A percentile compares a stretch with the other conserved stretches of the same genome.
These are phyloP conservation scores for Drosophila nr. perissopoda DNA, from an alignment of 2,888 invertebrate species.

Conservation along the genomic window DNA sequence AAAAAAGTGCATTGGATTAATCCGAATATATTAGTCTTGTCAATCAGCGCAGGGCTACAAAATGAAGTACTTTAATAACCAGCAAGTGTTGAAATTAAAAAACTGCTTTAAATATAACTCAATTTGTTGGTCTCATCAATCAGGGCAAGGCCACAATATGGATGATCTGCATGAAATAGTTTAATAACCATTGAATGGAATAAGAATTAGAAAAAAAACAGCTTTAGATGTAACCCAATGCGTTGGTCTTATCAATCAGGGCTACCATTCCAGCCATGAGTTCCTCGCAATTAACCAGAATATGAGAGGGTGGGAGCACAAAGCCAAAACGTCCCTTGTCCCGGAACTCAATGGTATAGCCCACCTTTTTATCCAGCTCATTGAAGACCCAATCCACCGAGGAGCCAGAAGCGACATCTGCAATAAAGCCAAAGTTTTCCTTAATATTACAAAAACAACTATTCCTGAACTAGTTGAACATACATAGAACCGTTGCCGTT, in stretches of 20 bases:
- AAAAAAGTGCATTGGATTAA: constrained; percentile 82
- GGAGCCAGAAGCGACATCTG: constrained; percentile 85
- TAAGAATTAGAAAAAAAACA: not conserved
- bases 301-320: constrained; percentile 88
- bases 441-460: not conserved
- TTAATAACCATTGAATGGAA: not conserved
- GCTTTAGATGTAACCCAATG: constrained; percentile 75
- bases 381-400: constrained; percentile 87
- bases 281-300: constrained; percentile 88
- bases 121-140: constrained; percentile 85
- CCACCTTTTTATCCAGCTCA: constrained; percentile 85
- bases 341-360: constrained; percentile 87
- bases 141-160: constrained; percentile 77
- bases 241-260: constrained; percentile 85
- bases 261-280: constrained; percentile 86
- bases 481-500: constrained; percentile 87
- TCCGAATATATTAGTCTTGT: constrained; percentile 85
- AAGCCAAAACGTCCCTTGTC: constrained; percentile 90
- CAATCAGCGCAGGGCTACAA: not conserved
- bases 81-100: not conserved
- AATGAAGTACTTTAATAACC: not conserved
- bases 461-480: constrained; percentile 23
- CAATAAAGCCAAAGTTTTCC: constrained; percentile 17
- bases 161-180: not conserved
- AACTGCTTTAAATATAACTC: constrained; percentile 51